Conservation (phyloP, 2,113 vertebrate genomes). For the Balaenoptera acutorostrata region DNA sequence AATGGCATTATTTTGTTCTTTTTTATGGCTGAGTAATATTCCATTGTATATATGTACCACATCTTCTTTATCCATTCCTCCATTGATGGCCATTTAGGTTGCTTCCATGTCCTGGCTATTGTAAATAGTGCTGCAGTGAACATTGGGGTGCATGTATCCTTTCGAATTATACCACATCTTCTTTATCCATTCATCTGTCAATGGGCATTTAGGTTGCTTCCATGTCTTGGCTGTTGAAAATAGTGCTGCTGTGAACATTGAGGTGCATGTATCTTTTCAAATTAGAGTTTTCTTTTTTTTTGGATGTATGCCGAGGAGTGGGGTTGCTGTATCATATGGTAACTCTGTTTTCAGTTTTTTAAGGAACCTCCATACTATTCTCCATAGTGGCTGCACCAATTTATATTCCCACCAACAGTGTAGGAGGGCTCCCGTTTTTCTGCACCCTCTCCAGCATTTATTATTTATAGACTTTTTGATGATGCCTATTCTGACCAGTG, state of each 20-base stretch:
- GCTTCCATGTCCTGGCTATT: no score
- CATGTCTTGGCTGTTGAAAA: no score
- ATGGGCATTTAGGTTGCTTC: no score
- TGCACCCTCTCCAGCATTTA: background rate
- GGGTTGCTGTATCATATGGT: background rate
- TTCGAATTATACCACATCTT: no score
- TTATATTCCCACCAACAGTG: background rate
- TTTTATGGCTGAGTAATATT: no score
- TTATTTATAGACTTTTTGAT: background rate
- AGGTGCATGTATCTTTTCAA: background rate
- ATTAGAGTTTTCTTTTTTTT: background rate
- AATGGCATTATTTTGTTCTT: no score
- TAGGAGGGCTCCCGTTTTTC: background rate
- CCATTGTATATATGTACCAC: no score
- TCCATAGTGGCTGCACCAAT: background rate
- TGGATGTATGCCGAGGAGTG: background rate
- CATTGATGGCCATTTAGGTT: no score
- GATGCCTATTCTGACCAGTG: background rate
- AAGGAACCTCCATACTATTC: background rate
- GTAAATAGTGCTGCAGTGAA: no score
- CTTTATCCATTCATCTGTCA: no score
- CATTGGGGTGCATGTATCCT: no score
- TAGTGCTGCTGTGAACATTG: background rate
- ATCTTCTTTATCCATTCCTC: no score
- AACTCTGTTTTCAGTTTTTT: background rate